phyloP scores from a whole-genome alignment of 2,888 invertebrate species.

The Thymelicus sylvestris region DNA sequence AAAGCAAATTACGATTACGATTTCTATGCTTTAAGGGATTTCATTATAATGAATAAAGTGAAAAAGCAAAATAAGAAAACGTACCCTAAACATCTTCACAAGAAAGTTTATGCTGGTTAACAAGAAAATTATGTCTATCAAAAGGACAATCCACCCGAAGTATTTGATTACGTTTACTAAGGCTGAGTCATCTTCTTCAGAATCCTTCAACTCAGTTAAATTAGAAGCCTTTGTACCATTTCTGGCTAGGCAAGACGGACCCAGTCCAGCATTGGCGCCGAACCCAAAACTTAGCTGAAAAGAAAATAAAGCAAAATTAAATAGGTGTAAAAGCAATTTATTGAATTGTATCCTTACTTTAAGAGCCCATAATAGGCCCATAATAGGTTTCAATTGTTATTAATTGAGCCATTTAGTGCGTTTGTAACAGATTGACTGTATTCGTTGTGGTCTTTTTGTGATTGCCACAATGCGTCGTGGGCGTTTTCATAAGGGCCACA shows the following conservation, averaged over 20 bases:
- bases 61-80: neutral
- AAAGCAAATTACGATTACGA: too few species aligned
- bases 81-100: slow-evolving; percentile 55
- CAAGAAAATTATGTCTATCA: slow-evolving; percentile 54
- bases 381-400: too few species aligned
- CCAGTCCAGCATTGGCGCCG: slow-evolving; percentile 62
- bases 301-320: slow-evolving; percentile 14
- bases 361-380: too few species aligned
- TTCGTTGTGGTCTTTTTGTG: too few species aligned
- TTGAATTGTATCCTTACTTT: too few species aligned
- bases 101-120: slow-evolving; percentile 53
- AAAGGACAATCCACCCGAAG: slow-evolving; percentile 58
- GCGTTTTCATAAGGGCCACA: too few species aligned
- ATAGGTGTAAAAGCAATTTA: neutral
- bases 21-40: too few species aligned
- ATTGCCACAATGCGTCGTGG: too few species aligned
- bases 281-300: slow-evolving; percentile 69
- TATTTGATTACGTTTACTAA: slow-evolving; percentile 49
- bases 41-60: slow-evolving; percentile 8
- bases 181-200: slow-evolving; percentile 26
- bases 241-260: slow-evolving; percentile 55
- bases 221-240: slow-evolving; percentile 29
- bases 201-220: slow-evolving; percentile 2
- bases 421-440: too few species aligned
- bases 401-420: too few species aligned